Evolutionary conservation across 2,797 vertebrate species (phyloP), one percentile per base, ranked within the genome.

Genomic region (Buceros bicornis): DNA sequence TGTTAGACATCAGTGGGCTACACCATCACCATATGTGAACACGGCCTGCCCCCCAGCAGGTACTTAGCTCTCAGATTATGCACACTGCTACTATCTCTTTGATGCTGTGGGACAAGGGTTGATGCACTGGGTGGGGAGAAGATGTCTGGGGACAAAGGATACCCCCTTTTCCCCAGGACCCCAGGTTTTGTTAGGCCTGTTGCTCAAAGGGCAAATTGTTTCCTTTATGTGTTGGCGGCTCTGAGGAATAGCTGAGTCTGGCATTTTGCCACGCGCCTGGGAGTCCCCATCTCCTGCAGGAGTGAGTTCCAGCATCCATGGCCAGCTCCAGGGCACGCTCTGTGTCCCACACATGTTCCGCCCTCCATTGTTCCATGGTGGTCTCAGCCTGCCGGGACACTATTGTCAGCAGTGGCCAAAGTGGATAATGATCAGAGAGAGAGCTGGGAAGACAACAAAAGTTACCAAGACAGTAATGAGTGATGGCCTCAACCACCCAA

Each of bases 371-470:
- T 90, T 87, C 0, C 0, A 51, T 82, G 89, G 90, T 92, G 72
- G 89, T 89, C 92, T 93, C 83, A 77, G 37, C 53, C 82, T 93
- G 47, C 73, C 0, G 1, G 64, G 69, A 65, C 50, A 47, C 67
- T 21, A 31, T 22, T 92, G 88, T 82, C 81, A 87, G 33, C 70
- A 71, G 74, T 1, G 3, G 35, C 70, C 83, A 72, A 93, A 89
- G 78, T 40, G 20, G 50, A 58, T 82, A 89, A 92, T 15, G 20
- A 95, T n/a, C 45, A 95, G 33, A 82, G 43, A 84, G 82, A 26
- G 54, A 85, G 50, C 66, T 93, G 89, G 66, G 72, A 95, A 89
- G 66, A 81, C 82, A 87, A 77, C 25, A 96, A 6, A 92, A 90
- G 54, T 61, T 89, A 45, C 66, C 22, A 66, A 31, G 66, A 92